Conservation (phyloP, 2,888 invertebrate genomes). For the Drosophila greeni region DNA sequence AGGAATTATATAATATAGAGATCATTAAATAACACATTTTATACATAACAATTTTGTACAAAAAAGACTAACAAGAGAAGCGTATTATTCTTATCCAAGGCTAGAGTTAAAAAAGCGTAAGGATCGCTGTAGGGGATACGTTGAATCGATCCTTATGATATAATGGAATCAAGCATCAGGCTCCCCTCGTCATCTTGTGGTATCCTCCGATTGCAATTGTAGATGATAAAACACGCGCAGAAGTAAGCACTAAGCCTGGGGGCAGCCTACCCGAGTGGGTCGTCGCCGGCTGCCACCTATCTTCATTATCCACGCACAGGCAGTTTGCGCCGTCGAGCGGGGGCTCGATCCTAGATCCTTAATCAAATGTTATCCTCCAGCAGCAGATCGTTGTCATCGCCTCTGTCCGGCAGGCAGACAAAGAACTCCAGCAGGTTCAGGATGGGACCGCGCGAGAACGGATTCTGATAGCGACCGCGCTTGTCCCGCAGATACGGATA, state of each 20-base stretch:
- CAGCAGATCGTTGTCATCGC: slow-evolving; percentile 86
- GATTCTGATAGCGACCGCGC: slow-evolving; percentile 92
- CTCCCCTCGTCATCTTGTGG: background rate
- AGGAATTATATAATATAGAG: slow-evolving; percentile 57
- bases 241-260: slow-evolving; percentile 33
- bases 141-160: background rate
- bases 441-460: slow-evolving; percentile 92
- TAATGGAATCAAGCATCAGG: background rate
- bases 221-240: slow-evolving; percentile 33
- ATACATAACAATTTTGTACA: slow-evolving; percentile 64
- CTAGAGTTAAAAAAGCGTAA: slow-evolving; percentile 30
- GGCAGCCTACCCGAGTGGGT: slow-evolving; percentile 56
- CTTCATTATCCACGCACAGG: slow-evolving; percentile 72
- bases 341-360: slow-evolving; percentile 74
- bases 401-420: slow-evolving; percentile 89
- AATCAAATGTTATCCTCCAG: slow-evolving; percentile 82
- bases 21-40: slow-evolving; percentile 65
- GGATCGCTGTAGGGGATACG: slow-evolving; percentile 7
- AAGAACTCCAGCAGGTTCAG: slow-evolving; percentile 94
- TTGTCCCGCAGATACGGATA: slow-evolving; percentile 94
- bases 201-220: slow-evolving; percentile 19
- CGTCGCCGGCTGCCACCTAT: slow-evolving; percentile 48
- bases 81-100: slow-evolving; percentile 50
- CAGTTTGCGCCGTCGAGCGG: slow-evolving; percentile 68
- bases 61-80: slow-evolving; percentile 64